These are phyloP conservation scores for Myotis planiceps DNA, from an alignment of 2,797 vertebrate species.

Conservation along the genomic window DNA sequence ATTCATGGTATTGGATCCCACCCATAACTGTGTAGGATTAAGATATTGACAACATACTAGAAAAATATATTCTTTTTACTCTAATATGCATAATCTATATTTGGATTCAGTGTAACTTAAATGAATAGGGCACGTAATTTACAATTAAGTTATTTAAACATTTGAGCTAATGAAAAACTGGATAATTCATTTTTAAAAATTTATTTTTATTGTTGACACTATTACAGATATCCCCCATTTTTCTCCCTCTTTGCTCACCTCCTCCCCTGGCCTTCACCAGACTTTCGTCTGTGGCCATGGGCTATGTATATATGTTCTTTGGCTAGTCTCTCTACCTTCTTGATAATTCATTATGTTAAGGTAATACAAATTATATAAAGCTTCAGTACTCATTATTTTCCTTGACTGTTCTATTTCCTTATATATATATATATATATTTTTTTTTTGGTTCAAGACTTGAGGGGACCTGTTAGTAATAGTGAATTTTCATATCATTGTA, in stretches of 20 bases:
- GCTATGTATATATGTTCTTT: neutral
- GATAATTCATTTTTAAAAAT: neutral
- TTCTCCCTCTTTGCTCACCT: neutral
- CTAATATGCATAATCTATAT: neutral
- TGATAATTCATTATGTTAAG: neutral
- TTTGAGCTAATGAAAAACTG: neutral
- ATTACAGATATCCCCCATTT: neutral
- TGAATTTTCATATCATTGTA: neutral
- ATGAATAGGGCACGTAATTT: conserved; percentile 1
- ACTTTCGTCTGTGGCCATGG: neutral
- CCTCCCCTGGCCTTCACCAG: neutral
- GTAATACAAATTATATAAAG: neutral
- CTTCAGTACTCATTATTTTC: neutral
- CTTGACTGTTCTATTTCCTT: neutral
- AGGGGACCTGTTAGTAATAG: neutral
- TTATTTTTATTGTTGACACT: neutral
- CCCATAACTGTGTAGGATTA: neutral
- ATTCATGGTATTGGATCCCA: neutral
- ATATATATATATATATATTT: neutral
- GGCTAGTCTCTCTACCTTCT: neutral
- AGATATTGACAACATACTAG: neutral
- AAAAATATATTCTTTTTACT: neutral
- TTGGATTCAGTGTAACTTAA: neutral
- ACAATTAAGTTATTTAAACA: conserved; percentile 2
- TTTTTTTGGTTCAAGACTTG: neutral